Conservation (phyloP, 2,888 invertebrate genomes). For the Microplitis manilae region DNA sequence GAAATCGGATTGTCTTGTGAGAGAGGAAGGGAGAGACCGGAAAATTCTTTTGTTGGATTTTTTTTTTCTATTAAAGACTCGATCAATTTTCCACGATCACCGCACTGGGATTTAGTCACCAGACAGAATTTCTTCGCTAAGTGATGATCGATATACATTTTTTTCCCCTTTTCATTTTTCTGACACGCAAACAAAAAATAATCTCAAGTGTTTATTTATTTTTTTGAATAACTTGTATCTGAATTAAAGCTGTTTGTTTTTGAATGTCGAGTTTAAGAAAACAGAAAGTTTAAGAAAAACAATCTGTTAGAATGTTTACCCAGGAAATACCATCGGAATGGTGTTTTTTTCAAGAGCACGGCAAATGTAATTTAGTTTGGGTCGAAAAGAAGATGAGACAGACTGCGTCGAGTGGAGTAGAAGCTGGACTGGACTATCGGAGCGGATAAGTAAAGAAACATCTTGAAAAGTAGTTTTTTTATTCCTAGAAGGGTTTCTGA, state of each 20-base stretch:
- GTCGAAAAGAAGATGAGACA: conserved; percentile 21
- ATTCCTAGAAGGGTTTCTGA: not conserved
- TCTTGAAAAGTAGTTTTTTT: conserved; percentile 15
- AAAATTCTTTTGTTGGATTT: not conserved
- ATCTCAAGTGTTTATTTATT: not conserved
- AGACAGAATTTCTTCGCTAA: conserved; percentile 23
- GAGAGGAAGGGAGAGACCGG: conserved; percentile 40
- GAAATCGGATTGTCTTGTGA: conserved; percentile 52
- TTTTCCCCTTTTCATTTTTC: not conserved
- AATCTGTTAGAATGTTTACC: conserved; percentile 47
- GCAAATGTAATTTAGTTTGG: conserved; percentile 57
- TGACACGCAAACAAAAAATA: not conserved
- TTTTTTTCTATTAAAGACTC: conserved; percentile 26
- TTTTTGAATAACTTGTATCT: conserved; percentile 32
- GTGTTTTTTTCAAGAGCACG: conserved; percentile 50
- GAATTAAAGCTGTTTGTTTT: conserved; percentile 28
- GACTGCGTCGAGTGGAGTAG: not conserved
- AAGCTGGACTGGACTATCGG: conserved; percentile 18
- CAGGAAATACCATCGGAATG: conserved; percentile 51
- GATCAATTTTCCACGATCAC: conserved; percentile 51
- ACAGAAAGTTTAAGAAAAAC: conserved; percentile 28
- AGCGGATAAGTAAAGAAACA: conserved; percentile 12
- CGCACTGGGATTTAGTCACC: conserved; percentile 44
- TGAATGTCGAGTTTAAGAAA: conserved; percentile 38
- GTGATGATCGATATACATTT: not conserved